phyloP scores from a whole-genome alignment of 2,797 vertebrate species.

The Thaleichthys pacificus region DNA sequence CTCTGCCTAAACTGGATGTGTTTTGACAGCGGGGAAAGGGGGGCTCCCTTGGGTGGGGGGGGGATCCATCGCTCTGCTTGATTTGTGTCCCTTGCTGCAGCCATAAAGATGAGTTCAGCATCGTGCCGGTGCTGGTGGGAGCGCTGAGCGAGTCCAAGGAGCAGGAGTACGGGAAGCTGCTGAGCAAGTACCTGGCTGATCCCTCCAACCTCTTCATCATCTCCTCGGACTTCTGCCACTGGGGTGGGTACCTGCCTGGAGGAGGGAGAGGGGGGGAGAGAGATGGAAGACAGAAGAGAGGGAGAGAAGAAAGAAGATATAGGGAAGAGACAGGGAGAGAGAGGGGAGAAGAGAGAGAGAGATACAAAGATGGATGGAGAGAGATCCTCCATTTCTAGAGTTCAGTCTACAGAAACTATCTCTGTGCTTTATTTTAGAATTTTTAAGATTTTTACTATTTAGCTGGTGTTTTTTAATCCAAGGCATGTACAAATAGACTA shows the following conservation, averaged over 20 bases:
- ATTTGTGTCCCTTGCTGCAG: conserved; percentile 74
- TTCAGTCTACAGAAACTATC: too few species aligned
- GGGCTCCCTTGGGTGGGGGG: neutral
- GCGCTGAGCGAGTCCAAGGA: conserved; percentile 99
- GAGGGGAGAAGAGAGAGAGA: too few species aligned
- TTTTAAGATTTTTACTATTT: too few species aligned
- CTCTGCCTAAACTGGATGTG: neutral
- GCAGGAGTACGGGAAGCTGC: conserved; percentile 98
- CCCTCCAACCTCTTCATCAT: conserved; percentile 99
- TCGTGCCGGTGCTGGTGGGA: conserved; percentile 97
- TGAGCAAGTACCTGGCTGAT: conserved; percentile 99
- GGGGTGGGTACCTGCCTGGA: conserved; percentile 81
- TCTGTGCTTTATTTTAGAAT: too few species aligned
- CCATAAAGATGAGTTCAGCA: conserved; percentile 99
- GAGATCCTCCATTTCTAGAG: neutral
- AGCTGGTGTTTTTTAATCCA: too few species aligned
- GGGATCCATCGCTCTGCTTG: neutral
- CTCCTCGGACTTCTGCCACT: conserved; percentile 99
- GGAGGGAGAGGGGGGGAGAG: too few species aligned
- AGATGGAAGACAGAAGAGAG: too few species aligned
- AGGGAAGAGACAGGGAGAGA: too few species aligned
- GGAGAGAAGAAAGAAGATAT: too few species aligned
- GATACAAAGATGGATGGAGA: neutral
- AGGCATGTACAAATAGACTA: too few species aligned
- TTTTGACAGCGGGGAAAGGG: neutral